Evolutionary conservation across 2,888 invertebrate genomes (phyloP).

Genomic region (Lottia gigantea): DNA sequence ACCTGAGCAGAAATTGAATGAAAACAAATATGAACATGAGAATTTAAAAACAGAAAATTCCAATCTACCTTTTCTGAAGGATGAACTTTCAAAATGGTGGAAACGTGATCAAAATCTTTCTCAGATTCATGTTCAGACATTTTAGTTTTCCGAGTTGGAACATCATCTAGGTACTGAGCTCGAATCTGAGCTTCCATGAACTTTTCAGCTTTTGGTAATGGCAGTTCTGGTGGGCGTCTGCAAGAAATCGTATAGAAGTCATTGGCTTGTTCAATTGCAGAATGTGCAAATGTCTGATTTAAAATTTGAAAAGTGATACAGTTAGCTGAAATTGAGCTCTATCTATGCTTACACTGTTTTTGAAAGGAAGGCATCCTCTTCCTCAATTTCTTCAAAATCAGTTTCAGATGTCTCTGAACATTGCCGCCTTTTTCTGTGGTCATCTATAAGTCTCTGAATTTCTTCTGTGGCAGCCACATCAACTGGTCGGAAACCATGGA

Average conservation of each 20-base stretch:
- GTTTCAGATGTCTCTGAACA: not conserved
- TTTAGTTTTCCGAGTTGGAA: slow-evolving; percentile 11
- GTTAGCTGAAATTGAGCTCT: no score
- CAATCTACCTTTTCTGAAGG: slow-evolving; percentile 32
- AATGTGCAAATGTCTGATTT: no score
- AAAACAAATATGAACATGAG: not conserved
- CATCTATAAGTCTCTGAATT: slow-evolving; percentile 37
- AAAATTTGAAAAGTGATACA: no score
- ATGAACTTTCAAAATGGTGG: slow-evolving; percentile 40
- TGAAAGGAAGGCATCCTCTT: slow-evolving; percentile 32
- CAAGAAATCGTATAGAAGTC: slow-evolving; percentile 6
- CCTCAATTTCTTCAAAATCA: slow-evolving; percentile 24
- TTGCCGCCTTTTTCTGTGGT: slow-evolving; percentile 28
- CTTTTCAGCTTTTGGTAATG: slow-evolving; percentile 49
- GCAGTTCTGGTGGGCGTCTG: slow-evolving; percentile 39
- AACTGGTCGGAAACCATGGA: slow-evolving; percentile 36
- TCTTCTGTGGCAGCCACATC: slow-evolving; percentile 43
- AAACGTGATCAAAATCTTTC: slow-evolving; percentile 36
- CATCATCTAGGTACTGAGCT: slow-evolving; percentile 8
- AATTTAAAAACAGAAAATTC: no score
- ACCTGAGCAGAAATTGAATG: no score
- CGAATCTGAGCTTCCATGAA: slow-evolving; percentile 37
- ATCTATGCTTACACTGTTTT: slow-evolving; percentile 46
- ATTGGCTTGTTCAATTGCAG: no score
- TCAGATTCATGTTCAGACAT: slow-evolving; percentile 14